Percentiles rank a stretch among this genome's conserved stretches.
These are phyloP conservation scores for Ochotona princeps DNA, from an alignment of 2,113 vertebrate genomes.

Conservation along the genomic window DNA sequence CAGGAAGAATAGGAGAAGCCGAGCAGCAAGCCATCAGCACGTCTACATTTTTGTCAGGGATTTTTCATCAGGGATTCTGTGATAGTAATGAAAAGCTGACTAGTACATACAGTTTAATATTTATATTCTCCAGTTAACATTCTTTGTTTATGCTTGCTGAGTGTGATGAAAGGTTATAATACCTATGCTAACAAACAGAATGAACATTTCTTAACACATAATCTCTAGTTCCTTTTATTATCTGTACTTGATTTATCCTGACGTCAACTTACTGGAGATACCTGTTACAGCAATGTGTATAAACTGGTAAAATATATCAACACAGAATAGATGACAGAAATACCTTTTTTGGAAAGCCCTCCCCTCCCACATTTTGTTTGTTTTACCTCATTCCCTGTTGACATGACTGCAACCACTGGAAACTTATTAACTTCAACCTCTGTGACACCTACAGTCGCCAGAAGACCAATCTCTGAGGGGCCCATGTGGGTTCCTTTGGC, in stretches of 20 bases:
- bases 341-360: conserved; percentile 32
- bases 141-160: conserved; percentile 27
- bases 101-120: neutral
- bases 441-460: conserved; percentile 98
- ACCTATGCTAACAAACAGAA: conserved; percentile 59
- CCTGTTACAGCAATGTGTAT: conserved; percentile 27
- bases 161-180: neutral
- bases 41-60: no score
- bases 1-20: no score
- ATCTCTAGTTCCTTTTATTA: conserved; percentile 44
- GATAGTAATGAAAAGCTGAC: no score
- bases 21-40: no score
- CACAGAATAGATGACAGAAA: conserved; percentile 43
- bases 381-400: conserved; percentile 98
- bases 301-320: conserved; percentile 31
- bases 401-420: conserved; percentile 99
- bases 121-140: neutral
- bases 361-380: neutral
- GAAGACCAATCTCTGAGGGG: conserved; percentile 97
- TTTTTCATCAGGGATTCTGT: no score
- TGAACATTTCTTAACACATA: conserved; percentile 34
- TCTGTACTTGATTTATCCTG: conserved; percentile 32
- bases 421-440: conserved; percentile 99
- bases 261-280: conserved; percentile 20
- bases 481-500: conserved; percentile 99